phyloP scores from a whole-genome alignment of 2,113 vertebrate species.

The Triplophysa tibetana region DNA sequence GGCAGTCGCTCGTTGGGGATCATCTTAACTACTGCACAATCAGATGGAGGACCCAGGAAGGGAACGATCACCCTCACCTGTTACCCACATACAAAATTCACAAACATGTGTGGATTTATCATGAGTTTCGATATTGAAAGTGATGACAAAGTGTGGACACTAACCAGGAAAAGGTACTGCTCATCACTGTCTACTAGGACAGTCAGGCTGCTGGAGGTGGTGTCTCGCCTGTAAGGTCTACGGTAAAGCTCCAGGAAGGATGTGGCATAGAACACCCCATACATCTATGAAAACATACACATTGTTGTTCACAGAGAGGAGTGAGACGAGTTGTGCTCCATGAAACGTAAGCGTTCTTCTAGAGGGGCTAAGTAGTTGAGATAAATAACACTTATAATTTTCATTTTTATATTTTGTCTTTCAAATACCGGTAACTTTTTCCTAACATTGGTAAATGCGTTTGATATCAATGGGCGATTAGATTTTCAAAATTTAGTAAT shows the following conservation, averaged over 20 bases:
- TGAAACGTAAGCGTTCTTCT: not conserved
- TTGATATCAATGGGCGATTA: no score
- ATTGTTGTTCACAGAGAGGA: not conserved
- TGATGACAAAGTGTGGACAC: slow-evolving; percentile 52
- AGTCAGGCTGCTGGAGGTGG: slow-evolving; percentile 71
- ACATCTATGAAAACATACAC: slow-evolving; percentile 27
- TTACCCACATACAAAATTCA: slow-evolving; percentile 6
- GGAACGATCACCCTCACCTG: slow-evolving; percentile 87
- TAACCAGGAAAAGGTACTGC: slow-evolving; percentile 93
- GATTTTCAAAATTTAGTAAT: no score
- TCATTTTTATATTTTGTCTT: no score
- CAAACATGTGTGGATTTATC: not conserved
- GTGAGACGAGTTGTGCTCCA: not conserved
- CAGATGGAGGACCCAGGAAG: slow-evolving; percentile 88
- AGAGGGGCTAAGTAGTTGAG: no score
- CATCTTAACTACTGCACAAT: slow-evolving; percentile 89
- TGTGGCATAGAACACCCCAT: slow-evolving; percentile 90
- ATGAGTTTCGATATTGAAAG: not conserved
- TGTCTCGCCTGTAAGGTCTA: slow-evolving; percentile 76
- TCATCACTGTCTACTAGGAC: slow-evolving; percentile 85
- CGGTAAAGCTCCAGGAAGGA: slow-evolving; percentile 92
- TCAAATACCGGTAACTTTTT: no score
- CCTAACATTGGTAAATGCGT: no score
- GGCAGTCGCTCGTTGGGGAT: slow-evolving; percentile 93
- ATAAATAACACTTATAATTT: no score